phyloP scores from a whole-genome alignment of 30 jellyfish, hydroid and myxozoan genomes.

The Euphysa ruthae region DNA sequence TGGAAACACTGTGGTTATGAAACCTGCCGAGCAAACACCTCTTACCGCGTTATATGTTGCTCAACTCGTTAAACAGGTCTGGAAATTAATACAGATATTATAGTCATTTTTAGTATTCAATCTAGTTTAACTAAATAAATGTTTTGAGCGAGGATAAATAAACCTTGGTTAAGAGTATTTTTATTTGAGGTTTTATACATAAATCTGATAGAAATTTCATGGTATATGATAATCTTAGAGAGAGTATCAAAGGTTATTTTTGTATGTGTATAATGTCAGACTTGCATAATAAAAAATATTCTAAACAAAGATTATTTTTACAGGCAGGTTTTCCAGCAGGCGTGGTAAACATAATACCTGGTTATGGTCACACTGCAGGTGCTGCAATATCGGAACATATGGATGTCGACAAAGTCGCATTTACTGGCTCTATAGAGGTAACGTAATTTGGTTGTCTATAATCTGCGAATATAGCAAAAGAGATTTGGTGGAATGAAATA shows the following conservation, averaged over 20 bases:
- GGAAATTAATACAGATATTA: neutral
- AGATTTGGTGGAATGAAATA: no score
- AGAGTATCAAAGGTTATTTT: no score
- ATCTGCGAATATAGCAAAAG: no score
- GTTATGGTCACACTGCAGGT: slow-evolving; percentile 98
- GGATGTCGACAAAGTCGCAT: slow-evolving; percentile 85
- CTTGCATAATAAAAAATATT: no score
- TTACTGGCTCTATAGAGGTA: slow-evolving; percentile 94
- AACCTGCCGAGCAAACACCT: slow-evolving; percentile 96
- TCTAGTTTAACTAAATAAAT: neutral
- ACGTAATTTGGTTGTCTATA: no score
- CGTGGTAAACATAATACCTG: slow-evolving; percentile 71
- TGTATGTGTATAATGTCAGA: no score
- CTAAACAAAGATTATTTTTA: no score
- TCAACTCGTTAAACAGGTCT: slow-evolving; percentile 69
- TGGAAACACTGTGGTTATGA: slow-evolving; percentile 86
- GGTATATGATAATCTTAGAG: no score
- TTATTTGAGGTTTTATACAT: no score
- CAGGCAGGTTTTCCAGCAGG: slow-evolving; percentile 91
- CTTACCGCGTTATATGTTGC: slow-evolving; percentile 83
- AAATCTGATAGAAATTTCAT: no score
- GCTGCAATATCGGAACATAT: slow-evolving; percentile 79
- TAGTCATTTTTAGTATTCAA: neutral
- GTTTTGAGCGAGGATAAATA: no score
- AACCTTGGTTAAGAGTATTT: no score